Conservation (phyloP, 2,797 vertebrate genomes). For the Ispidina lecontei region DNA sequence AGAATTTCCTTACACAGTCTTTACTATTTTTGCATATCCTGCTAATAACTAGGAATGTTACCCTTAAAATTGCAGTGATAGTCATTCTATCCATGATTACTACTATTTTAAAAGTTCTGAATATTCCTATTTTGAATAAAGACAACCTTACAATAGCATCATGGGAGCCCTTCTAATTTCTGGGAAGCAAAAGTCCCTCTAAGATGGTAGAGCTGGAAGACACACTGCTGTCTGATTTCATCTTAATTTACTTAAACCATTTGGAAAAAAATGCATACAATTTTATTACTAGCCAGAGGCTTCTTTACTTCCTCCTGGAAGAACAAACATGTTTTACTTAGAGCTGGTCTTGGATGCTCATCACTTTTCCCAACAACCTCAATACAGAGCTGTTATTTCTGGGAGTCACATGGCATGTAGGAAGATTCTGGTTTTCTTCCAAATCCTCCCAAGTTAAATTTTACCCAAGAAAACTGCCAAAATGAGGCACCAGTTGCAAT, state of each 20-base stretch:
- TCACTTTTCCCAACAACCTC: slow-evolving; percentile 42
- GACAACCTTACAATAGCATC: neutral
- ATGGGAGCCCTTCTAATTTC: neutral
- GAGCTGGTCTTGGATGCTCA: slow-evolving; percentile 19
- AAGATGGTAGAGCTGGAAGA: neutral
- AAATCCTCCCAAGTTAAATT: slow-evolving; percentile 51
- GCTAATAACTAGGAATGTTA: neutral
- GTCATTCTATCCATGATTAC: neutral
- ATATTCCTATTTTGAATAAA: neutral
- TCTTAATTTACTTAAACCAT: neutral
- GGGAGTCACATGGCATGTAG: slow-evolving; percentile 58
- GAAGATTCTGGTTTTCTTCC: slow-evolving; percentile 58
- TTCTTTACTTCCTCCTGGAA: neutral
- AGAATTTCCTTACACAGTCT: neutral
- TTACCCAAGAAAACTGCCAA: slow-evolving; percentile 36
- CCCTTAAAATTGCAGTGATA: neutral
- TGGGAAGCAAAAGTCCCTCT: neutral
- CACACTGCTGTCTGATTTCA: neutral
- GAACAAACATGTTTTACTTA: slow-evolving; percentile 21
- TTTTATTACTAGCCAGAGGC: neutral
- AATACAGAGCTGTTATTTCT: slow-evolving; percentile 56
- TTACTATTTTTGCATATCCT: neutral
- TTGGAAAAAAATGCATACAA: neutral
- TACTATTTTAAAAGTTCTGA: neutral
- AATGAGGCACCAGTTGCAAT: slow-evolving; percentile 27